Conservation (phyloP, 2,113 vertebrate species). For the Brachionichthys hirsutus region DNA sequence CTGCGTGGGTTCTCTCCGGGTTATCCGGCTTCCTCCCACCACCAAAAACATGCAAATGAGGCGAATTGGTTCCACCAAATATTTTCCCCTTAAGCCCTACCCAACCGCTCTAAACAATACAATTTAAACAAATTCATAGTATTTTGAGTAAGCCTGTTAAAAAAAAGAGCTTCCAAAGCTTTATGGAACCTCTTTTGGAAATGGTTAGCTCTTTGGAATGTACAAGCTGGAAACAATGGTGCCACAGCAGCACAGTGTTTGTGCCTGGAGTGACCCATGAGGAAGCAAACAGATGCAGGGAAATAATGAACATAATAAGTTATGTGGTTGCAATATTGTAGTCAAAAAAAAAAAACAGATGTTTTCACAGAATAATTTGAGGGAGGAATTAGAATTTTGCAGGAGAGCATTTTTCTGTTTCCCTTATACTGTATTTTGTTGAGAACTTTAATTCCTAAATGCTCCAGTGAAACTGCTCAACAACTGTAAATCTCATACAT, state of each 20-base stretch:
- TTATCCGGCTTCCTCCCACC: no score
- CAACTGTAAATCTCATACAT: background rate
- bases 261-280: slow-evolving; percentile 24
- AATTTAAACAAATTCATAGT: no score
- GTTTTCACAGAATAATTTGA: slow-evolving; percentile 30
- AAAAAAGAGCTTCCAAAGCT: slow-evolving; percentile 24
- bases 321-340: slow-evolving; percentile 61
- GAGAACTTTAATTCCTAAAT: background rate
- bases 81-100: no score
- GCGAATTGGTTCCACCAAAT: no score
- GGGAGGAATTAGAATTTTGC: no score
- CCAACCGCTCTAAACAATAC: no score
- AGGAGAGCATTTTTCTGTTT: background rate
- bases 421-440: background rate
- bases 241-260: slow-evolving; percentile 28
- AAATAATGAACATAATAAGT: slow-evolving; percentile 57
- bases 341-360: slow-evolving; percentile 71
- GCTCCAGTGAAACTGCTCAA: background rate
- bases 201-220: slow-evolving; percentile 16
- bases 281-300: slow-evolving; percentile 48
- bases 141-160: slow-evolving; percentile 8
- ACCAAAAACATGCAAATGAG: no score
- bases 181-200: slow-evolving; percentile 29
- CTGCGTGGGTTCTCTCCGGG: no score
- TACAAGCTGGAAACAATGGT: slow-evolving; percentile 57